Evolutionary conservation across 2,888 invertebrate genomes (phyloP).

Genomic region (Hemicrepidius hirtus): DNA sequence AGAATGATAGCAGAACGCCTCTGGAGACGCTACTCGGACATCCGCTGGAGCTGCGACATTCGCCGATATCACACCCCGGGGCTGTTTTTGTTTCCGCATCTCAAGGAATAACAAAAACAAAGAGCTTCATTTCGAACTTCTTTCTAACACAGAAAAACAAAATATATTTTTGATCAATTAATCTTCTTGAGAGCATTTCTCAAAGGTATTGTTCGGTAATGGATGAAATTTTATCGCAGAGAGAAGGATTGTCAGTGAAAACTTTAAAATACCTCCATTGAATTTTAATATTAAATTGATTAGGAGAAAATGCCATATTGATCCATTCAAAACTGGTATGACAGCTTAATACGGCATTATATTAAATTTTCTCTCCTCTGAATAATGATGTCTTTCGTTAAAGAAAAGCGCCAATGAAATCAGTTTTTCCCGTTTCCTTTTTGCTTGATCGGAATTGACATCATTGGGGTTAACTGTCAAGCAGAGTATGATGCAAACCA

Average conservation of each 20-base stretch:
- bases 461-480: slow-evolving; percentile 60
- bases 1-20: slow-evolving; percentile 48
- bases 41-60: slow-evolving; percentile 52
- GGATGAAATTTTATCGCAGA: slow-evolving; percentile 55
- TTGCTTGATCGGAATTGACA: slow-evolving; percentile 55
- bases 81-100: slow-evolving; percentile 58
- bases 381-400: slow-evolving; percentile 60
- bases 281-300: slow-evolving; percentile 58
- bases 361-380: slow-evolving; percentile 62
- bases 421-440: slow-evolving; percentile 55
- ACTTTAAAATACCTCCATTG: slow-evolving; percentile 54
- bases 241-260: slow-evolving; percentile 40
- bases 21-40: slow-evolving; percentile 51
- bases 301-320: slow-evolving; percentile 57
- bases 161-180: slow-evolving; percentile 61
- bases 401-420: slow-evolving; percentile 52
- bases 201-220: slow-evolving; percentile 59
- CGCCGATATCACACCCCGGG: slow-evolving; percentile 58
- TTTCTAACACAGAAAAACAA: slow-evolving; percentile 54
- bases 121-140: slow-evolving; percentile 55
- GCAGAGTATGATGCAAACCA: slow-evolving; percentile 57
- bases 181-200: slow-evolving; percentile 56
- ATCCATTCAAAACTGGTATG: slow-evolving; percentile 53
- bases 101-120: slow-evolving; percentile 57
- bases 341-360: slow-evolving; percentile 58